These are phyloP conservation scores for Pyrocoelia pectoralis DNA, from an alignment of 2,888 invertebrate species.

Conservation along the genomic window DNA sequence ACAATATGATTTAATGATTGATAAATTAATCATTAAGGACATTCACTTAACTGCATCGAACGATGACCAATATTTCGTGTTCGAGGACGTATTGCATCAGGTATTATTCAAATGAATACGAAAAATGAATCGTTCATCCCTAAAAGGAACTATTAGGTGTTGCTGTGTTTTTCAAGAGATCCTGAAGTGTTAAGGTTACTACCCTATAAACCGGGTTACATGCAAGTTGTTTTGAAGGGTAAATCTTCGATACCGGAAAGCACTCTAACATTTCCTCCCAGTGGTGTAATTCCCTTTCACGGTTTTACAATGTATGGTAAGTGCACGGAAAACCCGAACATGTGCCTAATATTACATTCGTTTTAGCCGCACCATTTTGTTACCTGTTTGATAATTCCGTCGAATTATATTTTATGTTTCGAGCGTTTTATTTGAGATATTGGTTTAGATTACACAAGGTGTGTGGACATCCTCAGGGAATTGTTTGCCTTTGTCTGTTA, in stretches of 20 bases:
- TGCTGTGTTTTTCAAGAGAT: slow-evolving; percentile 93
- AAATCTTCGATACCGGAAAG: slow-evolving; percentile 72
- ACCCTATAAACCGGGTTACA: slow-evolving; percentile 69
- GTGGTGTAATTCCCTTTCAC: slow-evolving; percentile 95
- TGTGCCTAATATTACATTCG: not conserved
- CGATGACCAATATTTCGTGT: slow-evolving; percentile 97
- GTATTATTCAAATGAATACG: too few species aligned
- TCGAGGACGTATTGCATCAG: slow-evolving; percentile 95
- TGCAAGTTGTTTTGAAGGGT: slow-evolving; percentile 78
- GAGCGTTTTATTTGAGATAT: slow-evolving; percentile 89
- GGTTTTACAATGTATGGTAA: slow-evolving; percentile 97
- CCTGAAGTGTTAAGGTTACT: slow-evolving; percentile 79
- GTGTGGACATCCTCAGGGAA: slow-evolving; percentile 92
- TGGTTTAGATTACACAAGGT: slow-evolving; percentile 93
- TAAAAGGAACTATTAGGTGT: slow-evolving; percentile 64
- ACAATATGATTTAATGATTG: slow-evolving; percentile 90
- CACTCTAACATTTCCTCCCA: slow-evolving; percentile 86
- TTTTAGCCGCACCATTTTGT: slow-evolving; percentile 91
- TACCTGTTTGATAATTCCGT: slow-evolving; percentile 91
- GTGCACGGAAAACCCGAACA: slow-evolving; percentile 43
- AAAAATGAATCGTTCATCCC: too few species aligned
- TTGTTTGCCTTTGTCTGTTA: slow-evolving; percentile 86
- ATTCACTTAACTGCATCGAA: slow-evolving; percentile 95
- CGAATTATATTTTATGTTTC: slow-evolving; percentile 87
- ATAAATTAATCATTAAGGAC: slow-evolving; percentile 94